These are phyloP conservation scores for Dendrolimus kikuchii DNA, from an alignment of 1,140 invertebrate species.

Conservation along the genomic window DNA sequence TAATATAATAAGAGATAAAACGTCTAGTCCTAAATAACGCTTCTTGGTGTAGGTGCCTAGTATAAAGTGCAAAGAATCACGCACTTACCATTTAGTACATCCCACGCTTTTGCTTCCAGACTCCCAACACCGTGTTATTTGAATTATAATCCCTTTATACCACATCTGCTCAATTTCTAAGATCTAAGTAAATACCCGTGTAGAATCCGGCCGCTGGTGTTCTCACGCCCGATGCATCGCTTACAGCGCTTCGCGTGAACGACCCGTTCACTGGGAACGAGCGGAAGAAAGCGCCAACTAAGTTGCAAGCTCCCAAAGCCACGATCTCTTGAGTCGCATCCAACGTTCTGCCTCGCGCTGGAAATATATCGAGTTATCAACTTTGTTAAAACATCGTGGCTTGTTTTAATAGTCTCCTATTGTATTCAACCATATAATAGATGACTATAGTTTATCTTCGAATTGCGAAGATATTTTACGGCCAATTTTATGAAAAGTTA, in stretches of 20 bases:
- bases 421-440: constrained; percentile 6
- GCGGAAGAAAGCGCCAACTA: constrained; percentile 88
- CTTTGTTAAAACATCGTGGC: constrained; percentile 23
- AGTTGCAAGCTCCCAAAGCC: constrained; percentile 86
- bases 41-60: too few species aligned
- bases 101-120: too few species aligned
- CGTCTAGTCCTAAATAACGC: too few species aligned
- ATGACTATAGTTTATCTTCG: constrained; percentile 6
- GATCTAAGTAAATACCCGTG: constrained; percentile 69
- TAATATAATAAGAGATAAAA: too few species aligned
- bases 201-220: constrained; percentile 89
- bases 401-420: constrained; percentile 13
- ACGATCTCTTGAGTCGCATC: constrained; percentile 91
- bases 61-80: too few species aligned
- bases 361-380: constrained; percentile 32
- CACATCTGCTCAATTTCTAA: constrained; percentile 2
- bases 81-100: too few species aligned
- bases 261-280: constrained; percentile 94
- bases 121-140: too few species aligned
- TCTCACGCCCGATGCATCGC: constrained; percentile 91
- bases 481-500: constrained; percentile 5
- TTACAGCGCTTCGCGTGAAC: constrained; percentile 93
- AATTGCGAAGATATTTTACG: constrained; percentile 6
- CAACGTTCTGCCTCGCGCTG: constrained; percentile 83
- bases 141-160: too few species aligned